These are phyloP conservation scores for Idaea dimidiata DNA, from an alignment of 2,888 invertebrate genomes.

Conservation along the genomic window DNA sequence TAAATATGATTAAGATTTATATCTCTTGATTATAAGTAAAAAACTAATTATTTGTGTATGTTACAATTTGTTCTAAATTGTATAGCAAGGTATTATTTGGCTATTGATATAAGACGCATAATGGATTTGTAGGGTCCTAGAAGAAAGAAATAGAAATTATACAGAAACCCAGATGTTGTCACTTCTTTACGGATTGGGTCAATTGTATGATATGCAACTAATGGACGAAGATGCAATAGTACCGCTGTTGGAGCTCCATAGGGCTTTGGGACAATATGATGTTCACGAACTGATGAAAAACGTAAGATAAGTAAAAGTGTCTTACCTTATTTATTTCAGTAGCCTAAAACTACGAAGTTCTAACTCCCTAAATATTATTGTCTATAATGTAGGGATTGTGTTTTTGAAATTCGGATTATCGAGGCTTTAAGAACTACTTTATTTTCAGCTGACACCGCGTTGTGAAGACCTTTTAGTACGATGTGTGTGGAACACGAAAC, in stretches of 20 bases:
- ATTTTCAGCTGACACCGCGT: conserved; percentile 66
- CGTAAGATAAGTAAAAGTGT: too few species aligned
- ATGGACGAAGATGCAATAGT: conserved; percentile 38
- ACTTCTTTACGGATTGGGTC: conserved; percentile 59
- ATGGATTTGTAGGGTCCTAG: conserved; percentile 44
- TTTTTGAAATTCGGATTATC: too few species aligned
- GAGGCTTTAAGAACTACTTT: conserved; percentile 5
- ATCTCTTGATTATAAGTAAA: too few species aligned
- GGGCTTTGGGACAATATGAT: conserved; percentile 64
- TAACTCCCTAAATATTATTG: too few species aligned
- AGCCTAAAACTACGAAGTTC: too few species aligned
- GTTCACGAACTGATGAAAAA: conserved; percentile 58
- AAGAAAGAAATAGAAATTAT: conserved; percentile 60
- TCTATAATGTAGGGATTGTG: too few species aligned
- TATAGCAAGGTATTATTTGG: too few species aligned
- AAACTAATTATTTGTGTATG: conserved; percentile 2
- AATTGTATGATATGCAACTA: conserved; percentile 57
- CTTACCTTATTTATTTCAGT: too few species aligned
- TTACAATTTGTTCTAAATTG: not conserved
- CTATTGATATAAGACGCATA: not conserved
- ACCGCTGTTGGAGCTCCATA: conserved; percentile 53
- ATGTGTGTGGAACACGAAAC: conserved; percentile 74
- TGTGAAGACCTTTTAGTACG: conserved; percentile 72
- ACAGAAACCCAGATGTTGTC: conserved; percentile 56
- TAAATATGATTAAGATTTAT: too few species aligned